A percentile compares a stretch with the other conserved stretches of the same genome.
phyloP scores from a whole-genome alignment of 2,113 vertebrate genomes.

The Sorex araneus region DNA sequence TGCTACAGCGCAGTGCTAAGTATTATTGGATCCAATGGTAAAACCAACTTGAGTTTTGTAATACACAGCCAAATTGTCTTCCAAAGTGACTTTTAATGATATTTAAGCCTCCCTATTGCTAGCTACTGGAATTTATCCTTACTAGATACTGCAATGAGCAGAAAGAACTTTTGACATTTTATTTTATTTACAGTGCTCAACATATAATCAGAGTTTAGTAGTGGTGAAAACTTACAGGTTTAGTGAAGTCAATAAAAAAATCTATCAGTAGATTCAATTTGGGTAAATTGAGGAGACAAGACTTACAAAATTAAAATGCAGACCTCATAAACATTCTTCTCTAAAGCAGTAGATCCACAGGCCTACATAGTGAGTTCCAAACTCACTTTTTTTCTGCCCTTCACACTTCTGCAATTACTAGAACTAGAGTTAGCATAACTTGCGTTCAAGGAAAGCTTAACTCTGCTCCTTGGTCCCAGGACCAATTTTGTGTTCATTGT shows the following conservation, averaged over 20 bases:
- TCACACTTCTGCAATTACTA: not conserved
- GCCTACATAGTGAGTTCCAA: not conserved
- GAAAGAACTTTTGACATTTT: conserved; percentile 35
- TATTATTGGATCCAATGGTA: too few relatives aligned
- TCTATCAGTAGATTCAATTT: not conserved
- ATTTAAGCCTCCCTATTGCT: too few relatives aligned
- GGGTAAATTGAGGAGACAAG: not conserved
- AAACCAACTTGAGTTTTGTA: too few relatives aligned
- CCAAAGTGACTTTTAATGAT: too few relatives aligned
- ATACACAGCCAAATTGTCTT: too few relatives aligned
- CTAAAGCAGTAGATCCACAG: not conserved
- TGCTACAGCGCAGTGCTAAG: too few relatives aligned
- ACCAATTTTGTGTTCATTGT: not conserved
- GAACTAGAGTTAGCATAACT: not conserved
- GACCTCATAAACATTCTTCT: conserved; percentile 23
- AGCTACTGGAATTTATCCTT: too few relatives aligned
- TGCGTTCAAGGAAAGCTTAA: not conserved
- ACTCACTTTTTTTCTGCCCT: not conserved
- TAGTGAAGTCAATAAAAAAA: conserved; percentile 34
- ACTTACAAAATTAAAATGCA: conserved; percentile 1
- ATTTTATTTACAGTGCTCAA: not conserved
- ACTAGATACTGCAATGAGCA: not conserved
- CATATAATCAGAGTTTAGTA: conserved; percentile 24
- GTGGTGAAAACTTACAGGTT: not conserved
- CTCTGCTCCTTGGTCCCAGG: not conserved